phyloP scores from a whole-genome alignment of 2,888 invertebrate genomes.

The Odontothrips loti region DNA sequence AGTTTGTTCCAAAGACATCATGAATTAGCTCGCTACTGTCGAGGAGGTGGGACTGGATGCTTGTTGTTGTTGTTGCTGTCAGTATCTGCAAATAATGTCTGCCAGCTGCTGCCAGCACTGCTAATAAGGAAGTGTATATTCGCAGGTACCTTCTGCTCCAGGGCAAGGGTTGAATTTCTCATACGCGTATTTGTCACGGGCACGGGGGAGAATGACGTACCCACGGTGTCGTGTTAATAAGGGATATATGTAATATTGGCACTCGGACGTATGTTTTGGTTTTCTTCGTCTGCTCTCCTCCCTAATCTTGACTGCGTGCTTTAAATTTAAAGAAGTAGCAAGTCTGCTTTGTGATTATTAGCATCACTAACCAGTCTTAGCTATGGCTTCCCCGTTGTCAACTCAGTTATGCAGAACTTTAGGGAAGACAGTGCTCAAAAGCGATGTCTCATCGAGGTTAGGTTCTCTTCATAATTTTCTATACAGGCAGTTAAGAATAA shows the following conservation, averaged over 20 bases:
- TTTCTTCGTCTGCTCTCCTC: no score
- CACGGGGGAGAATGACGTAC: no score
- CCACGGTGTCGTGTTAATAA: no score
- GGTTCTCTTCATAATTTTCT: not conserved
- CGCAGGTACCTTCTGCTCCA: not conserved
- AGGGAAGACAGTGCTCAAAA: not conserved
- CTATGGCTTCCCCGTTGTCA: not conserved
- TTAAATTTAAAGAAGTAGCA: no score
- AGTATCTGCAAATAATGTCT: not conserved
- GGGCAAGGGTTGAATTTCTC: not conserved
- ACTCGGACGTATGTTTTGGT: no score
- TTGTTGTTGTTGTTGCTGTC: not conserved
- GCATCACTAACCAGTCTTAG: not conserved
- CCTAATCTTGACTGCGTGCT: no score
- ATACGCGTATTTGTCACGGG: no score
- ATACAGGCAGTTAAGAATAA: not conserved
- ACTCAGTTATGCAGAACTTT: not conserved
- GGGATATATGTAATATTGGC: no score
- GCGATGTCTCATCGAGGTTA: not conserved
- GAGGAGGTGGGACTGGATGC: not conserved
- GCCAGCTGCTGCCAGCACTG: not conserved
- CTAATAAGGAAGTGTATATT: not conserved
- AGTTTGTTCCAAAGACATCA: conserved; percentile 80
- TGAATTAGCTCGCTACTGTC: conserved; percentile 35
- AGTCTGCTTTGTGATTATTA: not conserved